Evolutionary conservation across 2,888 invertebrate genomes (phyloP), one percentile per base, ranked within the genome.

Genomic region (Agonum fuliginosum): DNA sequence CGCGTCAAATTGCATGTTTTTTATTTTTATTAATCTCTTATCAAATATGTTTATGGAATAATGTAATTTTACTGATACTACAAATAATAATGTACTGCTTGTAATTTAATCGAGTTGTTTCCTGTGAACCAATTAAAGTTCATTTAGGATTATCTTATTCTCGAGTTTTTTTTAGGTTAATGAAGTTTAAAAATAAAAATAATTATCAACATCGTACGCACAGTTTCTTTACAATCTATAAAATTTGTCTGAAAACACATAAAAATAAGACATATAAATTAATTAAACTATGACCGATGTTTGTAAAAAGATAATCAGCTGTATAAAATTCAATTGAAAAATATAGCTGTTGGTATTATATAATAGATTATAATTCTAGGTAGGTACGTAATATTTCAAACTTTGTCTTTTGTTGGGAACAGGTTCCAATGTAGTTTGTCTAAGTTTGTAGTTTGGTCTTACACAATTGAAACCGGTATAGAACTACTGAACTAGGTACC

Each of bases 41-140:
- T 62, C 58, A 34, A 30, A 27, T 5, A 30, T 62, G 58, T 62
- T 30, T 30, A 27, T 62, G 17, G 30, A 67, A 41, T 62, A 41
- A 67, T 46, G n/a, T 70, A 70, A 24, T 70, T 46, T 70, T 70
- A 46, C 46, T 46, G 22, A 24, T 20, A 46, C 22, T 37, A 70
- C 24, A 46, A 88, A 83, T 54, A 54, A 54, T 54, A 54, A 19
- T 24, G 58, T 58, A 37, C 17, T 19, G 34, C 27, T n/a, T n/a
- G n/a, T n/a, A n/a, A n/a, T n/a, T 20, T 54, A 54, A 58, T 72
- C n/a, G 14, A 12, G 34, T 22, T 58, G 37, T 72, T 72, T 37
- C 22, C 37, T 37, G 0, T 72, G 54, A 72, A 72, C 54, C 58
- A 72, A 37, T 43, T 72, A 51, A 30, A 70, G 69, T 51, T 71